Base-by-base conservation (phyloP, 2,797 vertebrate species). In the Brotula barbata region DNA sequence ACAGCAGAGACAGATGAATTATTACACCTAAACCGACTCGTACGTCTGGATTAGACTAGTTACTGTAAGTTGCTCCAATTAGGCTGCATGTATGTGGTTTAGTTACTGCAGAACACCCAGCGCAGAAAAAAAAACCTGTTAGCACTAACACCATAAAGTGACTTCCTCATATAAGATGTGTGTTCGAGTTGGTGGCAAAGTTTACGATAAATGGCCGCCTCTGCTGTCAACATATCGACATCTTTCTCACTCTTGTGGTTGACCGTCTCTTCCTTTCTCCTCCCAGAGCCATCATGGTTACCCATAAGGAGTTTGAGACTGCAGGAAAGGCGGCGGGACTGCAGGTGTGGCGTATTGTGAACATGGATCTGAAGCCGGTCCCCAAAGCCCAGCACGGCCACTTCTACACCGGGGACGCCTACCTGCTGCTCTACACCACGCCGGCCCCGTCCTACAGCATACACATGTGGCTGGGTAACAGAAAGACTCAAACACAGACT, bases 331-430 rank as follows among this genome's bases (percentile, higher is more conserved):
- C 87, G 42, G 90, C 95, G 0, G 95, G 95, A 25, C 91, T 97
- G 68, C 93, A 96, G 90, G 91, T 97, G 53, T 97, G 95, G 95
- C 93, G 95, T 1, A 90, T 97, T 0, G 95, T 97, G 87, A 95
- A 91, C 71, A 75, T 97, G 41, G 95, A 97, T 80, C 84, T 97
- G 78, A 95, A 95, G 16, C 93, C 93, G 0, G 92, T 97, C 68
- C 94, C 95, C 8, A 87, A 90, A 68, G 83, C 83, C 33, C 86
- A 93, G 16, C 85, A 94, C 0, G 94, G 95, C 53, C 91, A 88
- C 78, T 97, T 97, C 88, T 97, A 91, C 90, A 90, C 81, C 0
- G 95, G 95, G 0, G 95, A 97, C 1, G 93, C 95, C 17, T 97
- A 97, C 23, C 68, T 97, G 75, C 82, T 96, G 85, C 91, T 97